Conservation (phyloP, 2,888 invertebrate genomes). For the Choreutis nemorana region DNA sequence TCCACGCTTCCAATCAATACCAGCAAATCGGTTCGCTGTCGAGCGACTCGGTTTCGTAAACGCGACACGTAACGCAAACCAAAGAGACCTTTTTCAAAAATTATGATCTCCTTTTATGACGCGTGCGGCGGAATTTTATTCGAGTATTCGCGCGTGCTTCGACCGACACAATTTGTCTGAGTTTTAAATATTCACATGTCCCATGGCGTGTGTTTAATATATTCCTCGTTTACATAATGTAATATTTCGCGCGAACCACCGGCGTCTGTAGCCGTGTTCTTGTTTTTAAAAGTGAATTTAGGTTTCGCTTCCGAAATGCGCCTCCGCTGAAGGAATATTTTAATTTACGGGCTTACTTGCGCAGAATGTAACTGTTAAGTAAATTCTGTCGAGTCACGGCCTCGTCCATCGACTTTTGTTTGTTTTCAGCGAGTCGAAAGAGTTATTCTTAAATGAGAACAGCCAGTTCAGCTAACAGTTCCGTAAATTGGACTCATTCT, state of each 20-base stretch:
- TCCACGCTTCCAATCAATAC: slow-evolving; percentile 8
- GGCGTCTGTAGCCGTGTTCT: slow-evolving; percentile 23
- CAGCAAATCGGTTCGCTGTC: slow-evolving; percentile 4
- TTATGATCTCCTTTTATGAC: slow-evolving; percentile 30
- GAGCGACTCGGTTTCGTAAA: slow-evolving; percentile 17
- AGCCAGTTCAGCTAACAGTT: too few species aligned
- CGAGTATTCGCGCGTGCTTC: slow-evolving; percentile 25
- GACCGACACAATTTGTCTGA: slow-evolving; percentile 34
- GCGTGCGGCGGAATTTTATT: slow-evolving; percentile 24
- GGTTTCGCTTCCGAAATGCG: slow-evolving; percentile 1
- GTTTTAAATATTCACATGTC: slow-evolving; percentile 49
- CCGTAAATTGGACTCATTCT: too few species aligned
- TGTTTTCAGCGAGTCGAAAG: too few species aligned
- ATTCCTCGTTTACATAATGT: slow-evolving; percentile 49
- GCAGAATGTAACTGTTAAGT: too few species aligned
- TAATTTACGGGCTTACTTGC: slow-evolving; percentile 6
- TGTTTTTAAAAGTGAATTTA: slow-evolving; percentile 14
- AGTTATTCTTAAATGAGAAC: too few species aligned
- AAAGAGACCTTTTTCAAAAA: slow-evolving; percentile 38
- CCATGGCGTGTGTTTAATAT: slow-evolving; percentile 39
- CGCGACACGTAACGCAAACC: slow-evolving; percentile 31
- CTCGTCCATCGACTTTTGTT: too few species aligned
- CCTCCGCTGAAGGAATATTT: slow-evolving; percentile 4
- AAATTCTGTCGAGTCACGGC: too few species aligned
- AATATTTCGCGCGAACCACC: slow-evolving; percentile 32